Evolutionary conservation across 2,113 vertebrate genomes (phyloP).

Genomic region (Microcebus griseorufus): DNA sequence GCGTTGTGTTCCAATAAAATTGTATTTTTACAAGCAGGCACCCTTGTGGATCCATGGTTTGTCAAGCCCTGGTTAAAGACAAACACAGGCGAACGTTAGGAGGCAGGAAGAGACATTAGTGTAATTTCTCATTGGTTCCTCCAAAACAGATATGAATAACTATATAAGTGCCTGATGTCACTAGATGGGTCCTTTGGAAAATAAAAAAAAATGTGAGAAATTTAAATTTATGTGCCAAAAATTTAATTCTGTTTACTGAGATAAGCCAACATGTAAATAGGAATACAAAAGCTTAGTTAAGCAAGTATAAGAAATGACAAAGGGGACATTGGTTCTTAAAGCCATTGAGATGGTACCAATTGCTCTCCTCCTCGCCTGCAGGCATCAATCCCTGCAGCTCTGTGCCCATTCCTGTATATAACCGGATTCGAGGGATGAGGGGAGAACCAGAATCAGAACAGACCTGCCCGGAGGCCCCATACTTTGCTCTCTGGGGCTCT

Average conservation of each 20-base stretch:
- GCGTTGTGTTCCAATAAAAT: neutral
- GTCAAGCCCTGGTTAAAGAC: neutral
- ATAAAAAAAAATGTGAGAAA: neutral
- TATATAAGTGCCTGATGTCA: neutral
- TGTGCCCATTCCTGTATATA: neutral
- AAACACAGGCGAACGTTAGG: neutral
- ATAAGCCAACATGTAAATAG: neutral
- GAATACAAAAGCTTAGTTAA: neutral
- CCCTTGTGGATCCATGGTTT: neutral
- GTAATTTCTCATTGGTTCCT: neutral
- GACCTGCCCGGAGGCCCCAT: neutral
- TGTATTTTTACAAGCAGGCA: neutral
- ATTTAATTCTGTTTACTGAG: neutral
- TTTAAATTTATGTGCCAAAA: neutral
- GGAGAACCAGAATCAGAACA: neutral
- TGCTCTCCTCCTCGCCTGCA: too few species aligned
- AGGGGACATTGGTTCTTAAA: neutral
- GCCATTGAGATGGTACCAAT: too few species aligned
- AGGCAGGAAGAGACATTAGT: neutral
- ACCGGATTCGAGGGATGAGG: neutral
- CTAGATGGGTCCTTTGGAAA: neutral
- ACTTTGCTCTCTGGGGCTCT: neutral
- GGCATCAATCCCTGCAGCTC: neutral
- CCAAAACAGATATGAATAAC: neutral
- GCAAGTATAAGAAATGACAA: neutral